Evolutionary conservation across 2,888 invertebrate species (phyloP), one percentile per base, ranked within the genome.

Genomic region (Lasioglossum pauxillum): DNA sequence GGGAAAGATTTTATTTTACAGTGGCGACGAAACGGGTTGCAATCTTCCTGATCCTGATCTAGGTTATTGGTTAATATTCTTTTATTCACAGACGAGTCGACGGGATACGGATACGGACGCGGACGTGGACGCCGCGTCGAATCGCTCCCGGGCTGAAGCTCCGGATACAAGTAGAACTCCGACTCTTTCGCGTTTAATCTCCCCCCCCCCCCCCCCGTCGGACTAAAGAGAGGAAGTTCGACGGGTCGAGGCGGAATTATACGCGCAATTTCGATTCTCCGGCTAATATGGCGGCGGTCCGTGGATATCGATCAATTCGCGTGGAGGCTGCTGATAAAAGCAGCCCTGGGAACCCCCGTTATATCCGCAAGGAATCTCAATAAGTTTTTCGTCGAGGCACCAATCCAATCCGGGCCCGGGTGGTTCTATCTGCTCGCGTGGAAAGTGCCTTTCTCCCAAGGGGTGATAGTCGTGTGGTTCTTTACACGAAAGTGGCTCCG

Each of bases 281-380:
- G 44, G 64, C 81, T 86, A 84, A 89, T 90, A 85, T 80, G 69
- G 64, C 71, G 77, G 64, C 23, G 69, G 35, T 27, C 49, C 69
- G 27, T 27, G 71, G 75, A 57, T 84, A 83, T 90, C 88, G 89
- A 90, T 89, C 89, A 82, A 88, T 84, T 79, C 67, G 49, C 76
- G 74, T 81, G 71, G 84, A 35, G 27, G 49, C 76, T 75, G 69
- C 77, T 57, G 74, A 75, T 75, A 78, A 80, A 83, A 86, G 88
- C 78, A 73, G 82, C 49, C 79, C 57, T 31, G 69, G 75, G 84
- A 86, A 53, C 72, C 72, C 72, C 67, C 81, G 75, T 90, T 90
- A 90, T 86, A 90, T 81, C 86, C 88, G 84, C 75, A 80, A 90
- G 90, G 90, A 91, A 90, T 91, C 91, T 89, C 90, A 90, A 91